Percentiles rank a stretch among this genome's conserved stretches.
phyloP scores from a whole-genome alignment of 2,888 invertebrate genomes.

The Lacanobia oleracea region DNA sequence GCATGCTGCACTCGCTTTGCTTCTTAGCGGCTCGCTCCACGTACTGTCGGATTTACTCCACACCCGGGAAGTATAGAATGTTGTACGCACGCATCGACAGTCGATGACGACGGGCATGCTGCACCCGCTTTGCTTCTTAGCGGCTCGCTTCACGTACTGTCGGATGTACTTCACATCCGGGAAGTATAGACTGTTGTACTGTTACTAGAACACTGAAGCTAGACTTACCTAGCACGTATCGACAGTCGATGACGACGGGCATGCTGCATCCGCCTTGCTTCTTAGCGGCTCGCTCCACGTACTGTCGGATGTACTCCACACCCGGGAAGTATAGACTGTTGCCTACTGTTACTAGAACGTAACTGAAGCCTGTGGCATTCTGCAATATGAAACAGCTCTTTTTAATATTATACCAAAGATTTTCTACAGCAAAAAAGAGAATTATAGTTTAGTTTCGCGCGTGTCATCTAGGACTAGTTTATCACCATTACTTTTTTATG shows the following conservation, averaged over 20 bases:
- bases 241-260: conserved; percentile 95
- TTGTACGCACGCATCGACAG: conserved; percentile 92
- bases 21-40: no score
- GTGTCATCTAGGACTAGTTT: no score
- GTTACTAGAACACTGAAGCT: conserved; percentile 93
- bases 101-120: conserved; percentile 95
- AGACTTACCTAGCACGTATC: conserved; percentile 92
- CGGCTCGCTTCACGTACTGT: conserved; percentile 94
- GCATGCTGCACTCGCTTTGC: no score
- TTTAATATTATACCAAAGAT: no score
- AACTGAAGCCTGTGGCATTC: conserved; percentile 93
- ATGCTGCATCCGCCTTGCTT: conserved; percentile 93
- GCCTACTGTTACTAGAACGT: conserved; percentile 94
- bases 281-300: conserved; percentile 93
- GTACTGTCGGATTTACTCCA: no score
- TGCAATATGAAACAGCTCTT: conserved; percentile 75
- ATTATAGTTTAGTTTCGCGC: no score
- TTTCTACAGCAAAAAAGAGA: no score
- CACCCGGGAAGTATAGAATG: no score
- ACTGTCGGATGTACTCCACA: conserved; percentile 95
- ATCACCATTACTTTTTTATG: no score
- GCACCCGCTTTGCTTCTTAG: conserved; percentile 92
- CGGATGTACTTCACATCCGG: conserved; percentile 96
- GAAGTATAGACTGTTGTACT: conserved; percentile 95
- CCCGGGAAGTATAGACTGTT: conserved; percentile 96